Evolutionary conservation across 2,113 vertebrate genomes (phyloP).

Genomic region (Ailurus styani): DNA sequence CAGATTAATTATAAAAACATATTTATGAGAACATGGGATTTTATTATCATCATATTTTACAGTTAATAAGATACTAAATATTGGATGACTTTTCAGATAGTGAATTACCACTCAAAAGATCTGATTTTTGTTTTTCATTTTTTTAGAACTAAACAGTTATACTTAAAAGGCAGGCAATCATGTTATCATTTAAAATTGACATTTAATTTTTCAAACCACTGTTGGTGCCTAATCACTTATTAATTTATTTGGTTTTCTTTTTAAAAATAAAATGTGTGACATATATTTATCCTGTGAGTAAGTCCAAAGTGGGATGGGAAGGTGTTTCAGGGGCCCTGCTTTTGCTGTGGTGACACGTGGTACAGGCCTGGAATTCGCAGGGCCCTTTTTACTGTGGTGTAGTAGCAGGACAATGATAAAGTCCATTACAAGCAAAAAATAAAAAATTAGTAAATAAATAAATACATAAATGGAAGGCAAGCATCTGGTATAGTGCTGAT

Average conservation of each 20-base stretch:
- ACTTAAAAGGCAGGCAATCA: not conserved
- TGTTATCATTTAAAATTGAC: slow-evolving; percentile 79
- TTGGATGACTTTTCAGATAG: not conserved
- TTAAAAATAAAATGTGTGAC: slow-evolving; percentile 77
- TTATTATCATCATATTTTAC: not conserved
- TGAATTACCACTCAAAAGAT: not conserved
- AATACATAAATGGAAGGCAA: not conserved
- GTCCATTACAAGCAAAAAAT: slow-evolving; percentile 43
- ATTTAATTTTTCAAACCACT: slow-evolving; percentile 86
- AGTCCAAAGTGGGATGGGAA: slow-evolving; percentile 40
- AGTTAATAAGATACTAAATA: not conserved
- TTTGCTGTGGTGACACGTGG: slow-evolving; percentile 82
- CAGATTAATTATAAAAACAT: not conserved
- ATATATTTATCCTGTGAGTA: slow-evolving; percentile 83
- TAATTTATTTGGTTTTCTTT: slow-evolving; percentile 94
- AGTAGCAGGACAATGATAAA: slow-evolving; percentile 76
- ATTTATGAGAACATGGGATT: not conserved
- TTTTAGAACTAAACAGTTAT: not conserved
- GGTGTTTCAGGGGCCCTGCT: slow-evolving; percentile 74
- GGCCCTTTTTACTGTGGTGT: slow-evolving; percentile 68
- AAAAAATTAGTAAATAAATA: not conserved
- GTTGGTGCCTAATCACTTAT: slow-evolving; percentile 94
- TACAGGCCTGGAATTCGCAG: slow-evolving; percentile 76
- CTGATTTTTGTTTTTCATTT: not conserved
- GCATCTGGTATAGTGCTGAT: not conserved